phyloP scores from a whole-genome alignment of 2,888 invertebrate genomes.

The Alloscopus bannaensis region DNA sequence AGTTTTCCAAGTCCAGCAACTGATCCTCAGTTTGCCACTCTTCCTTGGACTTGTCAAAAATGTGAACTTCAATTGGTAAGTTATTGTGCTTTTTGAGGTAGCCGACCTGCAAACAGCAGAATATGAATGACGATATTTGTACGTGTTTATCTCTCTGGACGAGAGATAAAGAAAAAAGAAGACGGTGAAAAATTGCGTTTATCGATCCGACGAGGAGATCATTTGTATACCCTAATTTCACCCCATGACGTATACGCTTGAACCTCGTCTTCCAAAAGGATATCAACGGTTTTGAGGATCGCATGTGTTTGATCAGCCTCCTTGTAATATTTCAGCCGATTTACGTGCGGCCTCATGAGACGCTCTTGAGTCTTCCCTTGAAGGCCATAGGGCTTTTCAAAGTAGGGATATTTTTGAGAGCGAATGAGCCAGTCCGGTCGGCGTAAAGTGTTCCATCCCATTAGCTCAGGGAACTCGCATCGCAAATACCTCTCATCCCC shows the following conservation, averaged over 20 bases:
- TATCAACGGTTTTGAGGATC: conserved; percentile 27
- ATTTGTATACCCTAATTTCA: conserved; percentile 39
- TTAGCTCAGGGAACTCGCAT: conserved; percentile 58
- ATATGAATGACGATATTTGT: no score
- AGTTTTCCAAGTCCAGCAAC: conserved; percentile 19
- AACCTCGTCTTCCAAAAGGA: conserved; percentile 22
- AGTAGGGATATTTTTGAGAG: conserved; percentile 52
- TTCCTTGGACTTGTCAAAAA: conserved; percentile 40
- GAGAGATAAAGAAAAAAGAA: no score
- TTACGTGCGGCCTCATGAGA: conserved; percentile 43
- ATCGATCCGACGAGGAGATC: no score
- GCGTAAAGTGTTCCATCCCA: conserved; percentile 51
- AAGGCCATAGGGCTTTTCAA: conserved; percentile 29
- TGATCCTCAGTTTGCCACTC: conserved; percentile 32
- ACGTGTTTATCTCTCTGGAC: no score
- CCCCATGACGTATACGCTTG: conserved; percentile 33
- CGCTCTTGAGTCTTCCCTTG: conserved; percentile 30
- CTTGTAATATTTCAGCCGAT: conserved; percentile 34
- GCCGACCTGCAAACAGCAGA: conserved; percentile 23
- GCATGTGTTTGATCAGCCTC: conserved; percentile 37
- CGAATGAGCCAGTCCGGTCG: conserved; percentile 40
- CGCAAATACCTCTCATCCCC: conserved; percentile 40
- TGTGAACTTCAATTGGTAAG: conserved; percentile 25
- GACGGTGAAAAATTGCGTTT: not conserved
- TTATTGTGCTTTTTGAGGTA: conserved; percentile 38